phyloP scores from a whole-genome alignment of 2,113 vertebrate species.

The Leucosticte australis region DNA sequence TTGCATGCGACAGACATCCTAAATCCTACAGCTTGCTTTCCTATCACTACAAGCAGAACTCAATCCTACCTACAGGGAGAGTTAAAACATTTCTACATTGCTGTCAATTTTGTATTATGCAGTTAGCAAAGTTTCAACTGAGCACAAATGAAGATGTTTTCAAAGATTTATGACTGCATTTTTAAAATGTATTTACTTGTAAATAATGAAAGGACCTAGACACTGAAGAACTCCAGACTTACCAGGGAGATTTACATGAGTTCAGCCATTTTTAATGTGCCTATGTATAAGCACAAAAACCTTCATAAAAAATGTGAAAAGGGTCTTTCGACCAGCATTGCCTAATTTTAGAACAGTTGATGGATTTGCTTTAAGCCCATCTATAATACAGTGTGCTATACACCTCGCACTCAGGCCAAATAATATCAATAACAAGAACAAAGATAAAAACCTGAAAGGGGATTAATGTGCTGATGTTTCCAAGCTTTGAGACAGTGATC shows the following conservation, averaged over 20 bases:
- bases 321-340: background rate
- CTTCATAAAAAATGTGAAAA: background rate
- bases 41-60: background rate
- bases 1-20: background rate
- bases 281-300: constrained; percentile 16
- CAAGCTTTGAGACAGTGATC: background rate
- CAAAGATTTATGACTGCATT: constrained; percentile 66
- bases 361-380: background rate
- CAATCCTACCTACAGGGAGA: background rate
- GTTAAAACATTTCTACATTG: constrained; percentile 10
- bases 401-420: background rate
- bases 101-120: constrained; percentile 18
- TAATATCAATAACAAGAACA: constrained; percentile 36
- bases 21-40: background rate
- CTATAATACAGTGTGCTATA: background rate
- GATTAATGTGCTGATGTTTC: constrained; percentile 45
- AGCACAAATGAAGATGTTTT: constrained; percentile 46
- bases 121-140: constrained; percentile 37
- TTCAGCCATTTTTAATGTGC: constrained; percentile 65
- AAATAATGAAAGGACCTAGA: constrained; percentile 65
- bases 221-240: constrained; percentile 44
- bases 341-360: constrained; percentile 26
- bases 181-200: constrained; percentile 67
- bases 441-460: constrained; percentile 33
- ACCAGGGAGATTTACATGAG: constrained; percentile 50